phyloP scores from a whole-genome alignment of 2,888 invertebrate species.

The Pristionchus maxplancki region DNA sequence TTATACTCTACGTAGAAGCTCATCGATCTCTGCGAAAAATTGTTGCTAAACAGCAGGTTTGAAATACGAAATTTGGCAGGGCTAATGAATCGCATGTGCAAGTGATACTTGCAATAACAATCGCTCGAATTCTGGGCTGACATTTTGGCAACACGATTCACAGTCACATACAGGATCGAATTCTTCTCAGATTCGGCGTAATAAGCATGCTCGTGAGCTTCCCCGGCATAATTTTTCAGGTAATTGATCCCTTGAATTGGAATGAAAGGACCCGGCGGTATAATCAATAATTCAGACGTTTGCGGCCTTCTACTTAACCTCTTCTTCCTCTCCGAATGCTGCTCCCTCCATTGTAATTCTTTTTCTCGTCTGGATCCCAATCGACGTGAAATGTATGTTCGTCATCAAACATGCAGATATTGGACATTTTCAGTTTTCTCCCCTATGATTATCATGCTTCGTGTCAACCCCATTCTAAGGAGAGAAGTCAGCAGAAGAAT shows the following conservation, averaged over 20 bases:
- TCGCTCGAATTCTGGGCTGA: too few relatives aligned
- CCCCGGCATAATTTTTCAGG: neutral
- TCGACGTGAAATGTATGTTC: neutral
- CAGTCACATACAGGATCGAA: neutral
- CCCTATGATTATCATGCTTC: neutral
- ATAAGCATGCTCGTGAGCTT: neutral
- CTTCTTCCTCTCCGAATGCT: neutral
- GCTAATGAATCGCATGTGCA: neutral
- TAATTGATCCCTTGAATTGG: neutral
- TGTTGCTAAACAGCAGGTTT: neutral
- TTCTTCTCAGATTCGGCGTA: neutral
- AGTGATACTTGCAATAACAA: too few relatives aligned
- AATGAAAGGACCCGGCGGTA: neutral
- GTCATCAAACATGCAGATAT: neutral
- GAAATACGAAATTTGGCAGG: neutral
- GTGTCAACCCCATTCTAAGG: neutral
- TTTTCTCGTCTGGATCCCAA: neutral
- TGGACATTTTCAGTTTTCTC: neutral
- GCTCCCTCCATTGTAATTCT: neutral
- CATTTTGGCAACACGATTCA: too few relatives aligned
- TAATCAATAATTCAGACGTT: neutral
- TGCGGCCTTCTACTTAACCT: too few relatives aligned
- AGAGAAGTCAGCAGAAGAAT: neutral
- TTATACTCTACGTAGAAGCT: neutral
- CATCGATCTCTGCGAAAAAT: neutral